phyloP scores from a whole-genome alignment of 37 sponge, comb jelly and placozoan genomes.

The Petrosia ficiformis region DNA sequence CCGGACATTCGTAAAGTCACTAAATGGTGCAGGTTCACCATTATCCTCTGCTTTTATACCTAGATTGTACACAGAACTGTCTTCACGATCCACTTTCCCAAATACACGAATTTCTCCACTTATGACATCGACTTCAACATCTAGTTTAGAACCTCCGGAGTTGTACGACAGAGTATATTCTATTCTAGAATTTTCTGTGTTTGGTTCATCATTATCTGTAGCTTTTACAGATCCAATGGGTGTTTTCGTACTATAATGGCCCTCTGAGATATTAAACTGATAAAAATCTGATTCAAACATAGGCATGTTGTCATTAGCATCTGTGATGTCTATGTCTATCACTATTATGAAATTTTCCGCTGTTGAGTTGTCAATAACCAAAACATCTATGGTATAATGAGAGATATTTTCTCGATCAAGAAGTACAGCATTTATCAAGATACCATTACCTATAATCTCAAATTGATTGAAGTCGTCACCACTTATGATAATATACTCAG shows the following conservation, averaged over 20 bases:
- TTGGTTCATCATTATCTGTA: conserved; percentile 35
- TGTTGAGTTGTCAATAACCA: conserved; percentile 18
- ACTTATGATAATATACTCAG: conserved; percentile 23
- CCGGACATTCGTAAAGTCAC: background rate
- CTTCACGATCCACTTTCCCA: conserved; percentile 38
- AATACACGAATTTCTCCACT: conserved; percentile 25
- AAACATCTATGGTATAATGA: conserved; percentile 24
- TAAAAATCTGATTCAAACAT: conserved; percentile 27
- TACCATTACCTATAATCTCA: conserved; percentile 7
- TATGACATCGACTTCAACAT: background rate
- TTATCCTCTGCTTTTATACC: conserved; percentile 41
- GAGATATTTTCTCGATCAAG: conserved; percentile 42
- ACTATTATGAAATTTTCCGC: conserved; percentile 15
- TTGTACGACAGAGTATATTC: too few relatives aligned
- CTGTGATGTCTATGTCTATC: conserved; percentile 26
- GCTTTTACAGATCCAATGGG: conserved; percentile 20
- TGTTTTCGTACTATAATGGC: background rate
- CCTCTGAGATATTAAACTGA: conserved; percentile 39
- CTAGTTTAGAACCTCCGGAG: too few relatives aligned
- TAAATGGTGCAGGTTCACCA: conserved; percentile 28
- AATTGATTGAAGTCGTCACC: conserved; percentile 30
- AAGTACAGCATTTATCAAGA: conserved; percentile 2
- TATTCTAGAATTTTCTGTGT: conserved; percentile 11
- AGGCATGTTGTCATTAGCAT: conserved; percentile 65
- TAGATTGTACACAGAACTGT: background rate